Conservation (phyloP, 2,797 vertebrate genomes). For the Danio albolineatus region DNA sequence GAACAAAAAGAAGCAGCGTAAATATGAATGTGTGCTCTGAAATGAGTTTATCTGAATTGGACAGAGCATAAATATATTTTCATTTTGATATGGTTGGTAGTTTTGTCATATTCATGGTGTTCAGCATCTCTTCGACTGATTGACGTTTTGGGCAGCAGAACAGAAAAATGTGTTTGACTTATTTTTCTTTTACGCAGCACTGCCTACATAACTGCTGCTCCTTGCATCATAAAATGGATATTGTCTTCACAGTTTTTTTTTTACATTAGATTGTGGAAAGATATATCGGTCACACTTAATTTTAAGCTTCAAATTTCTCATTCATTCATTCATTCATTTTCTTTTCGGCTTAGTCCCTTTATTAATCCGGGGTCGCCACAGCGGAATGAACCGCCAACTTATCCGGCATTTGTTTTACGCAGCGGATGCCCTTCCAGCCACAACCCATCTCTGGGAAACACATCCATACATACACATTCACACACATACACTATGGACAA, state of each 20-base stretch:
- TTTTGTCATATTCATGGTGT: background rate
- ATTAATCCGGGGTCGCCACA: too few relatives aligned
- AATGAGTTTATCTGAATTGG: background rate
- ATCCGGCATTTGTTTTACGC: too few relatives aligned
- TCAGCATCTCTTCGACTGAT: background rate
- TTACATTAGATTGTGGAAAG: background rate
- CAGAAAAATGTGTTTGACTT: conserved; percentile 21
- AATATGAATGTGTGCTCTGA: background rate
- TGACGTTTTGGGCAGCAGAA: background rate
- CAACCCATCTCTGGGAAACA: too few relatives aligned
- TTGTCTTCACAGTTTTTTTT: background rate
- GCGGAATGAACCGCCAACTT: too few relatives aligned
- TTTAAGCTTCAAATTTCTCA: too few relatives aligned
- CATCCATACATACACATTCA: too few relatives aligned
- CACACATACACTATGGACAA: too few relatives aligned
- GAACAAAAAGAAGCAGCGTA: background rate
- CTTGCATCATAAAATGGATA: background rate
- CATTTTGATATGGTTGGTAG: background rate
- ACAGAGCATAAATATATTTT: background rate
- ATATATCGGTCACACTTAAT: background rate
- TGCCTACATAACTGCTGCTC: conserved; percentile 24
- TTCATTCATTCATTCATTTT: too few relatives aligned
- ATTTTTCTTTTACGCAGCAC: background rate
- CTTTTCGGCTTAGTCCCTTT: too few relatives aligned
- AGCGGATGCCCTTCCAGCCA: too few relatives aligned